Evolutionary conservation across 2,797 vertebrate species (phyloP), one percentile per base, ranked within the genome.

Genomic region (Taeniopygia guttata): DNA sequence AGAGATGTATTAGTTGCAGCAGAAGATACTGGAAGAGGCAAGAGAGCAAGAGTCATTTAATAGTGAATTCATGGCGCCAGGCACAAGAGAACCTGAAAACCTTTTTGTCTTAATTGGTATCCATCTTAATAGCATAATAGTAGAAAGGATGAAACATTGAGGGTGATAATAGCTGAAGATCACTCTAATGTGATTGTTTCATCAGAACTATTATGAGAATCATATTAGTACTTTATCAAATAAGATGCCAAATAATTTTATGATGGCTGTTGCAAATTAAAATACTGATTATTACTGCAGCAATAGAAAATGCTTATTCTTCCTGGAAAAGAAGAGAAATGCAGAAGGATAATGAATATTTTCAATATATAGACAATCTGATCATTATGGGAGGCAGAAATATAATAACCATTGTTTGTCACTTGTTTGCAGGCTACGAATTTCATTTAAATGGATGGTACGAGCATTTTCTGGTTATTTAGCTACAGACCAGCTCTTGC

Each of bases 381-480:
- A 62, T 88, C 18, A 18, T 82, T 66, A 21, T 38, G 43, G 27
- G 58, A 93, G 40, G n/a, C 32, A 81, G 34, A 80, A 84, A 20
- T 89, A 40, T 26, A 92, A 38, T 79, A 87, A 66, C 54, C 8
- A 12, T 69, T 94, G 15, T 88, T 92, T 95, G 49, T 89, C 20
- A 34, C 48, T 96, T 84, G 26, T 85, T 72, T 68, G 17, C 91
- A 99, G 99, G 92, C 97, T 99, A 94, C 98, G 99, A 26, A 99
- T 99, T 89, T 99, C 99, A 69, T 99, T 99, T 95, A 99, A 99
- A 90, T 99, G 99, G 99, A 99, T 99, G 98, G 99, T 99, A 46
- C 98, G 99, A 67, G 99, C 98, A 43, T 99, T 99, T 96, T 99
- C 99, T 30, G 99, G 99, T 68, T 99, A 99, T 95, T 98, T 99